Evolutionary conservation across 2,888 invertebrate genomes (phyloP).

Genomic region (Iphiclides podalirius): DNA sequence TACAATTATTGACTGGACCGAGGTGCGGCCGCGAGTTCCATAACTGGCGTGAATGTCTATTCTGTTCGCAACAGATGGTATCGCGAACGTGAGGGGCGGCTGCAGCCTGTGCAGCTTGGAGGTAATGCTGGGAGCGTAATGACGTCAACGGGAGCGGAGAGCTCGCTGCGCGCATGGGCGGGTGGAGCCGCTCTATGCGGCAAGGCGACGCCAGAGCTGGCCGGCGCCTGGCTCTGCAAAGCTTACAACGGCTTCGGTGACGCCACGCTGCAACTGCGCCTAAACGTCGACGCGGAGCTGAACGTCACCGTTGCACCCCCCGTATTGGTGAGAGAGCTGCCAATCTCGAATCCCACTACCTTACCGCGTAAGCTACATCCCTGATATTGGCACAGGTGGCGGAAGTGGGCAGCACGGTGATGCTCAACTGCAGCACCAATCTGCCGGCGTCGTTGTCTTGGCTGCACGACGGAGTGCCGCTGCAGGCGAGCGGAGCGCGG

Average conservation of each 20-base stretch:
- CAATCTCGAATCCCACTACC: background rate
- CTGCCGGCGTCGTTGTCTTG: conserved; percentile 77
- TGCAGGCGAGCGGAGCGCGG: conserved; percentile 45
- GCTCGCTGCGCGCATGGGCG: conserved; percentile 82
- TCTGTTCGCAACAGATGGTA: conserved; percentile 71
- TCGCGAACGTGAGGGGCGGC: conserved; percentile 75
- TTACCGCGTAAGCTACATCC: too few relatives aligned
- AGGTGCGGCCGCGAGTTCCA: too few relatives aligned
- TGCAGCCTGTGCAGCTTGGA: conserved; percentile 54
- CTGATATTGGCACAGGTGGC: conserved; percentile 73
- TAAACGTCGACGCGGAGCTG: conserved; percentile 82
- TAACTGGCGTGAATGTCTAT: too few relatives aligned
- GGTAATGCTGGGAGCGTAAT: conserved; percentile 49
- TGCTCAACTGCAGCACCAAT: conserved; percentile 84
- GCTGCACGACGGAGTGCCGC: conserved; percentile 84
- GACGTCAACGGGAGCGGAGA: conserved; percentile 32
- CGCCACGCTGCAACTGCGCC: conserved; percentile 81
- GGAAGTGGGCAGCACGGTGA: conserved; percentile 84
- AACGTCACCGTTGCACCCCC: conserved; percentile 79
- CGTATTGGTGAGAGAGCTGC: conserved; percentile 64
- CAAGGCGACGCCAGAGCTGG: conserved; percentile 80
- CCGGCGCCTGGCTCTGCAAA: conserved; percentile 85
- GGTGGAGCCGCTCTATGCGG: conserved; percentile 85
- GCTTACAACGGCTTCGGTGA: conserved; percentile 85
- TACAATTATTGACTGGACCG: too few relatives aligned